These are phyloP conservation scores for Caenorhabditis sulstoni DNA, from an alignment of 2,888 invertebrate species.

Conservation along the genomic window DNA sequence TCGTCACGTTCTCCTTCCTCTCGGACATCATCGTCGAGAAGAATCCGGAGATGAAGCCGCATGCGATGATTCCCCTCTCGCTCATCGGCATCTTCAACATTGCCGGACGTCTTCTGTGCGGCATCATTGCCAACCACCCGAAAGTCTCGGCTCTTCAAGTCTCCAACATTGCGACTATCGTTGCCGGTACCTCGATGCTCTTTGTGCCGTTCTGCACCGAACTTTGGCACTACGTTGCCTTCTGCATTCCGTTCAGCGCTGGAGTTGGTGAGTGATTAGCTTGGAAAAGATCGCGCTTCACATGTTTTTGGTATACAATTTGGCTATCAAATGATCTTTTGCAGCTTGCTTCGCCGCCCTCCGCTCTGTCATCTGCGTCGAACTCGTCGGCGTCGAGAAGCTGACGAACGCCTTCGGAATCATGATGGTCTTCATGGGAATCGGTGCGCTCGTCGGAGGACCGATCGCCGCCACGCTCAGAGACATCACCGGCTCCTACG, in stretches of 20 bases:
- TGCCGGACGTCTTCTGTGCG: constrained; percentile 89
- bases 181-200: constrained; percentile 91
- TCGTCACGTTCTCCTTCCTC: constrained; percentile 92
- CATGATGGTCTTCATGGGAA: constrained; percentile 83
- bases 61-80: constrained; percentile 86
- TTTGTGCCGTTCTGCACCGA: constrained; percentile 81
- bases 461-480: constrained; percentile 80
- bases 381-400: constrained; percentile 83
- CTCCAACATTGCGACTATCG: constrained; percentile 91
- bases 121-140: constrained; percentile 85
- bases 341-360: constrained; percentile 95
- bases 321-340: no score
- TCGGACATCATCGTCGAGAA: constrained; percentile 84
- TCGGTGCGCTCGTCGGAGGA: constrained; percentile 82
- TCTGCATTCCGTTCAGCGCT: constrained; percentile 79
- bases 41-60: constrained; percentile 80
- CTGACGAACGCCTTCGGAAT: constrained; percentile 83
- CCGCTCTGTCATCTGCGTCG: constrained; percentile 84
- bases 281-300: no score
- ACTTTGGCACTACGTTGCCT: constrained; percentile 86
- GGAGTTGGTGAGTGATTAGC: constrained; percentile 28
- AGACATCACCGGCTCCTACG: constrained; percentile 83
- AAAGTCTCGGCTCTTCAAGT: constrained; percentile 91
- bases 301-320: not conserved
- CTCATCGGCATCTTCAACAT: constrained; percentile 94